phyloP scores from a whole-genome alignment of 2,113 vertebrate species.

The Pomatorhinus ruficollis region DNA sequence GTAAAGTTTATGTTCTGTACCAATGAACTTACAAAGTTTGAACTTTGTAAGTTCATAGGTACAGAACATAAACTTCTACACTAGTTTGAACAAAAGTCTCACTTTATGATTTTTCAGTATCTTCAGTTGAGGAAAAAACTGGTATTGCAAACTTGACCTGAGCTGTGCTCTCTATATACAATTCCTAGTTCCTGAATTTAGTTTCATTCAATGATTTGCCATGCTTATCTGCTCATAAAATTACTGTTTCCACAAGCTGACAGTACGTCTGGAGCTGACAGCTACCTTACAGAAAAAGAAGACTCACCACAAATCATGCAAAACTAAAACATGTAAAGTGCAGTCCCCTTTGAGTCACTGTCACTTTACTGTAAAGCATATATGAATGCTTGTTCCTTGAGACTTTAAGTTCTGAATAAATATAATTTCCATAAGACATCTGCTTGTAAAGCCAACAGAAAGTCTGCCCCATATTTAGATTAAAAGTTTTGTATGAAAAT shows the following conservation, averaged over 20 bases:
- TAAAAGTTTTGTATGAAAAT: background rate
- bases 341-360: background rate
- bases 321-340: background rate
- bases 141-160: background rate
- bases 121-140: background rate
- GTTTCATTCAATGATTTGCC: background rate
- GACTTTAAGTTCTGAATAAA: background rate
- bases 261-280: background rate
- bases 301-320: background rate
- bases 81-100: background rate
- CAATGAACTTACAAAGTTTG: background rate
- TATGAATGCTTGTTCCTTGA: background rate
- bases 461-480: background rate
- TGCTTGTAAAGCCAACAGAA: background rate
- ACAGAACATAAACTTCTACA: background rate
- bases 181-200: background rate
- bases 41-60: fast-evolving
- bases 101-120: background rate
- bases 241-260: background rate
- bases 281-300: background rate
- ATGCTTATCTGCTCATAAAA: background rate
- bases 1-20: too few species aligned
- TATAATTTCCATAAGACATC: background rate
- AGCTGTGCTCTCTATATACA: background rate
- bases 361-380: background rate